A percentile compares a stretch with the other conserved stretches of the same genome.
phyloP scores from a whole-genome alignment of 2,888 invertebrate genomes.

The Patella ulyssiponensis region DNA sequence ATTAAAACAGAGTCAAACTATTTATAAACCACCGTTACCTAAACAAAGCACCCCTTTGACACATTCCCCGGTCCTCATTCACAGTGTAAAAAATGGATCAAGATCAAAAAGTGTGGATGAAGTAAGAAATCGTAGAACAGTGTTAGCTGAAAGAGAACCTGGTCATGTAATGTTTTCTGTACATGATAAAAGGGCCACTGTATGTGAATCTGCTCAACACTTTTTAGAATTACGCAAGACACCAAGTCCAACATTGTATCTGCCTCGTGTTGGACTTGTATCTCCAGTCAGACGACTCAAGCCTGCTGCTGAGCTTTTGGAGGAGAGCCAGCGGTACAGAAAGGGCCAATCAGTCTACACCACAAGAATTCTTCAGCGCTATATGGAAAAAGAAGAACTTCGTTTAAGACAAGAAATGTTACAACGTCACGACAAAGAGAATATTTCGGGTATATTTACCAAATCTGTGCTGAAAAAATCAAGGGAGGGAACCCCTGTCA shows the following conservation, averaged over 20 bases:
- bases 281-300: constrained; percentile 59
- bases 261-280: constrained; percentile 47
- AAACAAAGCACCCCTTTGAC: constrained; percentile 35
- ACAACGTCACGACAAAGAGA: constrained; percentile 54
- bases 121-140: not conserved
- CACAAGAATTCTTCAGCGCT: constrained; percentile 59
- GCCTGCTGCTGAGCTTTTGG: constrained; percentile 66
- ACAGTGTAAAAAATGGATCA: constrained; percentile 6
- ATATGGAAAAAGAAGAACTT: constrained; percentile 50
- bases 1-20: constrained; percentile 9
- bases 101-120: constrained; percentile 12
- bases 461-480: constrained; percentile 61
- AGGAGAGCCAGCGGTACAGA: constrained; percentile 64
- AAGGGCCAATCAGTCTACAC: constrained; percentile 61
- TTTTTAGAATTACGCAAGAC: constrained; percentile 41
- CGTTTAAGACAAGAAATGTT: constrained; percentile 46
- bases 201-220: constrained; percentile 40
- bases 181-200: constrained; percentile 39
- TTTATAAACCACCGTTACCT: constrained; percentile 39
- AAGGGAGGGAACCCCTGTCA: constrained; percentile 57
- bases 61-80: constrained; percentile 31
- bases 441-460: constrained; percentile 58
- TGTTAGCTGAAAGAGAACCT: constrained; percentile 12
- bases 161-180: constrained; percentile 8
- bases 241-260: constrained; percentile 46